These are phyloP conservation scores for Melieria crassipennis DNA, from an alignment of 2,888 invertebrate species.

Conservation along the genomic window DNA sequence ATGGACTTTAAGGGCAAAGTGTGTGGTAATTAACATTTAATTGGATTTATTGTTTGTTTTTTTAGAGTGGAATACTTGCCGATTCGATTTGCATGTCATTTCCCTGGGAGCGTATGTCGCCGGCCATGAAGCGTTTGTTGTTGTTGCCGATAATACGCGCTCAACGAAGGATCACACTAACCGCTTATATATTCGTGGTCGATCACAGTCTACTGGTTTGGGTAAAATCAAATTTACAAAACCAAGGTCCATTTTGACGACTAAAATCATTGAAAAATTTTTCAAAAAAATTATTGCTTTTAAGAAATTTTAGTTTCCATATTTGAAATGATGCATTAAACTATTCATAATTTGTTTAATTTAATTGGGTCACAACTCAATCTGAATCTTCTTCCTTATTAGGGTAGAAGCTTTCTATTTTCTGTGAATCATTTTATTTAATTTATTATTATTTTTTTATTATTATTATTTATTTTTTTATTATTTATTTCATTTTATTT, in stretches of 20 bases:
- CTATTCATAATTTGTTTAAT: no score
- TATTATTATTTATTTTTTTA: no score
- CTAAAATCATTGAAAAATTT: no score
- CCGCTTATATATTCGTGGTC: conserved; percentile 14
- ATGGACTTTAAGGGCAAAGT: no score
- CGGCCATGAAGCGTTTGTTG: background rate
- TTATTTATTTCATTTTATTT: no score
- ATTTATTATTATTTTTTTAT: no score
- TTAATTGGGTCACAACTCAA: no score
- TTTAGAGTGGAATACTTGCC: conserved; percentile 5
- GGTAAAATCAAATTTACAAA: background rate
- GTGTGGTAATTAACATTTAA: no score
- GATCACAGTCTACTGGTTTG: conserved; percentile 18
- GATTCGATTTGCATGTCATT: conserved; percentile 11
- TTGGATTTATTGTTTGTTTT: background rate
- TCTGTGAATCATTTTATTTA: background rate
- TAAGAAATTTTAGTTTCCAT: no score
- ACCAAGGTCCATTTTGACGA: background rate
- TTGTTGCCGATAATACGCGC: conserved; percentile 18
- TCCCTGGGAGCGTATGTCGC: conserved; percentile 3
- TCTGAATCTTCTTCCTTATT: no score
- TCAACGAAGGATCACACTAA: conserved; percentile 7
- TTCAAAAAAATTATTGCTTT: no score
- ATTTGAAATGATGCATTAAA: no score
- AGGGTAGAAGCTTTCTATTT: background rate